phyloP scores from a whole-genome alignment of 2,888 invertebrate genomes.

The Choristoneura rosaceana region DNA sequence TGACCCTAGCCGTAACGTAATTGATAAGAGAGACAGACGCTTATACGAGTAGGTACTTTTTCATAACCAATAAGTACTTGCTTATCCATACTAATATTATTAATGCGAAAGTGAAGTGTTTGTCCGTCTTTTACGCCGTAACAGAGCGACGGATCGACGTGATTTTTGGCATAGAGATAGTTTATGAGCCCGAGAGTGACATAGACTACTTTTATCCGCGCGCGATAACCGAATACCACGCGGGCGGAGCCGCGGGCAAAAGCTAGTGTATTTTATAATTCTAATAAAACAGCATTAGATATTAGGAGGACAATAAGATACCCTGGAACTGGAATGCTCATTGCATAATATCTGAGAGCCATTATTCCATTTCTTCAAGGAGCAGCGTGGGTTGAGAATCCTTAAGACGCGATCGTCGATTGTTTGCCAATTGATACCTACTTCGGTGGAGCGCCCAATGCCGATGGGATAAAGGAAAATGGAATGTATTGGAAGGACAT shows the following conservation, averaged over 20 bases:
- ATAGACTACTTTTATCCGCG: too few species aligned
- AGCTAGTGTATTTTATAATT: not conserved
- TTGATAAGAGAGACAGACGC: not conserved
- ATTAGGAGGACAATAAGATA: conserved; percentile 3
- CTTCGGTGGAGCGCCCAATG: not conserved
- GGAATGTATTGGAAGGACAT: not conserved
- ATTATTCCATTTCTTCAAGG: conserved; percentile 7
- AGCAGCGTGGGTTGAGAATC: conserved; percentile 11
- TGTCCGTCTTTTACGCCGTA: too few species aligned
- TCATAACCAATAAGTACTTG: not conserved
- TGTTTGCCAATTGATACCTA: conserved; percentile 7
- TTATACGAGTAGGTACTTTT: not conserved
- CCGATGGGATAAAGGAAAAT: not conserved
- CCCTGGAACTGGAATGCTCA: conserved; percentile 10
- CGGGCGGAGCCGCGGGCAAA: too few species aligned
- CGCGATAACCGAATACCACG: too few species aligned
- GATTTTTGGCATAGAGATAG: too few species aligned
- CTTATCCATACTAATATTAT: too few species aligned
- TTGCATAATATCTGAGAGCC: not conserved
- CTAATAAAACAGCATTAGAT: not conserved
- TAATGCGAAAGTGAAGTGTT: too few species aligned
- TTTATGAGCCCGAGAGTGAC: too few species aligned
- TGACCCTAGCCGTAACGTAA: not conserved
- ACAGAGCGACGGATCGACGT: too few species aligned
- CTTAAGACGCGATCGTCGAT: conserved; percentile 8